phyloP scores from a whole-genome alignment of 53 echinoderm and acorn worm species.

The Hippasteria phrygiana region DNA sequence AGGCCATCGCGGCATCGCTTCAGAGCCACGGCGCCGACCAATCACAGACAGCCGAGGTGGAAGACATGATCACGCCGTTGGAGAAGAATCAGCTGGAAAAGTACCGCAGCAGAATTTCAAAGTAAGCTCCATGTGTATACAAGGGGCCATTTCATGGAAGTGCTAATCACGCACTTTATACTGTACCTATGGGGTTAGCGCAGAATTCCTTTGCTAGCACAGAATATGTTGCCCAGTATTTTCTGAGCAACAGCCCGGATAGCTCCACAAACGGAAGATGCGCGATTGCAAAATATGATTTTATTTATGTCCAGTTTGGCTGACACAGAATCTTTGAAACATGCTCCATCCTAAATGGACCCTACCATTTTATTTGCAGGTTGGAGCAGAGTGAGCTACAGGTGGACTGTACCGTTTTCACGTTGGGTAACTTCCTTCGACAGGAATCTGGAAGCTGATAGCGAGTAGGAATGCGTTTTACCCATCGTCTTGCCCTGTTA shows the following conservation, averaged over 20 bases:
- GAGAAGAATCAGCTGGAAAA: slow-evolving; percentile 92
- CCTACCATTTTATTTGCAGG: slow-evolving; percentile 65
- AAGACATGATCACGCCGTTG: slow-evolving; percentile 94
- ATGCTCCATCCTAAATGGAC: background rate
- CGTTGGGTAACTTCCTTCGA: slow-evolving; percentile 73
- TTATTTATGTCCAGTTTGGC: background rate
- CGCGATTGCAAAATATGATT: background rate
- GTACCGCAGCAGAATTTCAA: slow-evolving; percentile 85
- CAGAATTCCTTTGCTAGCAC: too few species aligned
- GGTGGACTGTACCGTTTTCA: slow-evolving; percentile 86
- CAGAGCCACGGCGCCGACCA: slow-evolving; percentile 88
- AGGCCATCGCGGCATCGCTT: slow-evolving; percentile 94
- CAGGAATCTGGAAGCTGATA: slow-evolving; percentile 38
- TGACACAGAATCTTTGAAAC: background rate
- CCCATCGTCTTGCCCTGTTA: too few species aligned
- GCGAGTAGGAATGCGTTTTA: too few species aligned
- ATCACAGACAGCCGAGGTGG: slow-evolving; percentile 89
- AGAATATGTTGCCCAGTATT: too few species aligned
- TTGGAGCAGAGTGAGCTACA: slow-evolving; percentile 96
- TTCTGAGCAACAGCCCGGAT: too few species aligned
- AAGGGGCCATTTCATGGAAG: too few species aligned
- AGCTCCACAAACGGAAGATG: too few species aligned
- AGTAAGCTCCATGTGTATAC: slow-evolving; percentile 69
- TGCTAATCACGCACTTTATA: too few species aligned
- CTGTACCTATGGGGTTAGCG: too few species aligned